Conservation (phyloP, 2,113 vertebrate species). For the Thalassarche chlororhynchos region DNA sequence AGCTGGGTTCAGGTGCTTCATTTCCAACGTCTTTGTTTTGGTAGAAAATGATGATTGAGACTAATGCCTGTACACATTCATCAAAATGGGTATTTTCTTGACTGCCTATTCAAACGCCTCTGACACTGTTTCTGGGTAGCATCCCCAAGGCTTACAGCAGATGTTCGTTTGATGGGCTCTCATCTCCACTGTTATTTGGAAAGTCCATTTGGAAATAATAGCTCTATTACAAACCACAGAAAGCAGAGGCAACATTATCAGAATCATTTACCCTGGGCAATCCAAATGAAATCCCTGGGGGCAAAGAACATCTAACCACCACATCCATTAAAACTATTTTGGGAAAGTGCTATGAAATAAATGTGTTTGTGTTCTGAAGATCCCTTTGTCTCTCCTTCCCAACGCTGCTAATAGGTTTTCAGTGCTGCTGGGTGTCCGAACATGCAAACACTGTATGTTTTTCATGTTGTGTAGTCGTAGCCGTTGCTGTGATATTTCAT, state of each 20-base stretch:
- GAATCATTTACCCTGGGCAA: not conserved
- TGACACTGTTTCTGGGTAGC: not conserved
- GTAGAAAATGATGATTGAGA: constrained; percentile 37
- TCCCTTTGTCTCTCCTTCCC: not conserved
- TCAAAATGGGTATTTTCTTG: constrained; percentile 49
- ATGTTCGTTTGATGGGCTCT: not conserved
- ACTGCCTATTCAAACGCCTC: not conserved
- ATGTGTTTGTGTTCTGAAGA: not conserved
- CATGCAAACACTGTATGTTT: not conserved
- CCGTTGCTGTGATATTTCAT: not conserved
- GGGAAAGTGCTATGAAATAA: not conserved
- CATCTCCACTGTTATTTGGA: not conserved
- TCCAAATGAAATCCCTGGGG: not conserved
- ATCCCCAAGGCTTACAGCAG: not conserved
- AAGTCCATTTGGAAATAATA: constrained; percentile 57
- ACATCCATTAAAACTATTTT: not conserved
- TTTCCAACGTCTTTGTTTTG: constrained; percentile 34
- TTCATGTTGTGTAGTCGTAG: not conserved
- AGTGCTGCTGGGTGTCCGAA: not conserved
- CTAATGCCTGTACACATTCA: constrained; percentile 16
- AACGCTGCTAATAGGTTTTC: not conserved
- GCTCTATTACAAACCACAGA: constrained; percentile 1
- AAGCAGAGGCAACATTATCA: constrained; percentile 8
- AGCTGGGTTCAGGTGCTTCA: constrained; percentile 15
- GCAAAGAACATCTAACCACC: not conserved